These are phyloP conservation scores for Olivierus martensii DNA, from an alignment of 1,140 invertebrate species.

Conservation along the genomic window DNA sequence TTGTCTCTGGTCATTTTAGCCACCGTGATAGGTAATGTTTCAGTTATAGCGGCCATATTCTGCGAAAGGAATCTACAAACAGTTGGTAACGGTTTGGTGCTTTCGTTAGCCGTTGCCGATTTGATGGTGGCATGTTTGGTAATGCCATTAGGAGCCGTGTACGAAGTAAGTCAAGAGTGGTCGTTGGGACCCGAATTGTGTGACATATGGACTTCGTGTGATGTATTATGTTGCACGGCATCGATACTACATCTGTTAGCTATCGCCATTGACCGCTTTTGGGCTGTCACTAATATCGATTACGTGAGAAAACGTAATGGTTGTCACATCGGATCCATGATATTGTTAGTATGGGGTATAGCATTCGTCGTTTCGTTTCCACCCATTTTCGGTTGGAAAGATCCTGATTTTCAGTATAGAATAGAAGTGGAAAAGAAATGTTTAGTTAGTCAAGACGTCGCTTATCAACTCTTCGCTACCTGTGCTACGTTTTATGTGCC, in stretches of 20 bases:
- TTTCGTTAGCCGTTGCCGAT: slow-evolving; percentile 74
- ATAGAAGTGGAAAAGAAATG: slow-evolving; percentile 66
- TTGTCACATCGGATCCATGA: slow-evolving; percentile 71
- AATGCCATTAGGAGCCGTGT: slow-evolving; percentile 71
- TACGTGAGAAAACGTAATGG: slow-evolving; percentile 81
- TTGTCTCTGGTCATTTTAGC: slow-evolving; percentile 10
- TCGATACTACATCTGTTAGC: slow-evolving; percentile 89
- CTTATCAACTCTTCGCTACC: slow-evolving; percentile 65
- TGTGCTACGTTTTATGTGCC: slow-evolving; percentile 90
- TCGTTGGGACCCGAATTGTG: slow-evolving; percentile 69
- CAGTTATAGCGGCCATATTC: slow-evolving; percentile 83
- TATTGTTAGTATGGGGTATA: slow-evolving; percentile 71
- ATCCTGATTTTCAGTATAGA: slow-evolving; percentile 64
- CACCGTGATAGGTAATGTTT: slow-evolving; percentile 62
- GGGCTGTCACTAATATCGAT: slow-evolving; percentile 89
- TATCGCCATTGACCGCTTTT: slow-evolving; percentile 91
- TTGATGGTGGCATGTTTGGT: slow-evolving; percentile 70
- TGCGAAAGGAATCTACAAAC: slow-evolving; percentile 73
- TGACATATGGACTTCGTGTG: slow-evolving; percentile 85
- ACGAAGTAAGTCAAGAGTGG: slow-evolving; percentile 61
- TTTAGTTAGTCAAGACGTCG: slow-evolving; percentile 82
- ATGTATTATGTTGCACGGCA: slow-evolving; percentile 85
- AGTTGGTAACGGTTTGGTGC: slow-evolving; percentile 72
- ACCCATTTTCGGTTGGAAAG: slow-evolving; percentile 71
- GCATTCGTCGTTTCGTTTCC: slow-evolving; percentile 74